Evolutionary conservation across 2,113 vertebrate genomes (phyloP), one percentile per base, ranked within the genome.

Genomic region (Leptosomus discolor): DNA sequence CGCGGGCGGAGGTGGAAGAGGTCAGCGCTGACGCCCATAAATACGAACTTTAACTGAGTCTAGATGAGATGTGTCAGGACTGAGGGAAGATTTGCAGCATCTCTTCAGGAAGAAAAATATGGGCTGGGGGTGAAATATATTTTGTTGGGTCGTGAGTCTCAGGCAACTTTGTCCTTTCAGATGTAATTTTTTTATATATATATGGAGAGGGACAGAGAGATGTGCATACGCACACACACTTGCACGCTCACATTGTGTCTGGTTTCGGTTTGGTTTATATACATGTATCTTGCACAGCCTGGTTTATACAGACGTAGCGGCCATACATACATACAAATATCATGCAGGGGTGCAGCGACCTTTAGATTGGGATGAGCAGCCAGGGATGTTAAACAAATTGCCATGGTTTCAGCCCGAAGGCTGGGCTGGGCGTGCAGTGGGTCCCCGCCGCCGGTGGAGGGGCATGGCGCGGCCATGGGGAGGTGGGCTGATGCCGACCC

Each of bases 11-110:
- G 98, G 97, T 86, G 96, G 87, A 60, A 92, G 96, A 97, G 97
- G 97, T 98, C 97, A 95, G 85, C 78, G 85, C 94, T 91, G 95
- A 86, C 89, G 90, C 96, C 98, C 95, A 96, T 98, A 98, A 98
- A 98, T 98, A 98, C 96, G 68, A 82, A 74, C 88, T 96, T 95
- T 97, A 97, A 97, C 96, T 96, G 97, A 97, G 96, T 79, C 90
- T 69, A 97, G 96, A 97, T 97, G 97, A 97, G 96, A 97, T 96
- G 97, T 96, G 96, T 97, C 98, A 97, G 89, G 95, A 80, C 93
- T 94, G 85, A 78, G 94, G 81, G 89, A 96, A 95, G 65, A 97
- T 96, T 86, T 92, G 95, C 97, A 54, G 94, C 97, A 57, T 65
- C 97, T 95, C 86, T 94, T 96, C 94, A 88, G 96, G 82, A 97